These are phyloP conservation scores for Lagorchestes hirsutus DNA, from an alignment of 2,797 vertebrate species.

Conservation along the genomic window DNA sequence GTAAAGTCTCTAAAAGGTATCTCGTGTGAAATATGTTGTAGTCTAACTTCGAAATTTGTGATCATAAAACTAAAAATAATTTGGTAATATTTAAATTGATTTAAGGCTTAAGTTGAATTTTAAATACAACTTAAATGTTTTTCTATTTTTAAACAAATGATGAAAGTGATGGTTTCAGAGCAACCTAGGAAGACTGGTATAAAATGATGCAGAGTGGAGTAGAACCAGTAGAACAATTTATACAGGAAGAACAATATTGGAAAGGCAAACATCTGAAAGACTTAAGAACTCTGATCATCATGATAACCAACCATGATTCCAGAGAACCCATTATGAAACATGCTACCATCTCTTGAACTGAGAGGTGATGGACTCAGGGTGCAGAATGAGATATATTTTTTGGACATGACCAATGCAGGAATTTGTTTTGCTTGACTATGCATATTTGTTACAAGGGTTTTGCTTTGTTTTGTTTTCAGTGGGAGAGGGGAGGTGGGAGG, in stretches of 20 bases:
- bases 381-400: constrained; percentile 11
- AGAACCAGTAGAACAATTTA: neutral
- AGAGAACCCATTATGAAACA: constrained; percentile 2
- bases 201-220: neutral
- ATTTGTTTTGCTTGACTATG: constrained; percentile 3
- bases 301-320: constrained; percentile 8
- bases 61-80: neutral
- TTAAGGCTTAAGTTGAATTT: neutral
- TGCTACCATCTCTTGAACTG: neutral
- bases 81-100: constrained; percentile 5
- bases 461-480: neutral
- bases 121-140: neutral
- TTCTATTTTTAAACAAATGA: neutral
- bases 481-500: neutral
- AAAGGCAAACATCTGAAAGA: neutral
- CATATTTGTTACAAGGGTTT: neutral
- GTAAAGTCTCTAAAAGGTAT: constrained; percentile 1
- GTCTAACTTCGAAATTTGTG: neutral
- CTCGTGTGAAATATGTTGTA: neutral
- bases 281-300: constrained; percentile 5
- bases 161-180: neutral
- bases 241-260: neutral
- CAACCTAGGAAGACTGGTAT: neutral
- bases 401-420: constrained; percentile 7
- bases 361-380: constrained; percentile 2